Conservation (phyloP, 2,888 invertebrate species). For the Stratiomys singularior region DNA sequence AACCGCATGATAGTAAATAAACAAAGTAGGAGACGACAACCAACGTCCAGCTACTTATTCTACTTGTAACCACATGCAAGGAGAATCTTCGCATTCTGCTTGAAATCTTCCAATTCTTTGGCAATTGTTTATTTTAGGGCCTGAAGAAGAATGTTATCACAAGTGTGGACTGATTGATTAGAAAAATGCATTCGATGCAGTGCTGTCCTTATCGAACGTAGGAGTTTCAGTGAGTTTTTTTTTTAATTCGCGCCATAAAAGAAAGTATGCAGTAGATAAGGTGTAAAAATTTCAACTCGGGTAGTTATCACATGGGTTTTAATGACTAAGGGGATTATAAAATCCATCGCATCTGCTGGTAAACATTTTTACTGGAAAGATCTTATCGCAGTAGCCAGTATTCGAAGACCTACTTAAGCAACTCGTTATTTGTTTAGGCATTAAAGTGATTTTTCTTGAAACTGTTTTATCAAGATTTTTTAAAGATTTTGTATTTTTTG, state of each 20-base stretch:
- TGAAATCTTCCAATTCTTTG: neutral
- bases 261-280: neutral
- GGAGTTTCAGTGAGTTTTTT: neutral
- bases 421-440: no score
- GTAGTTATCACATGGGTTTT: neutral
- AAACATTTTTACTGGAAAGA: neutral
- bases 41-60: neutral
- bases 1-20: neutral
- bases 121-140: slow-evolving; percentile 9
- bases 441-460: no score
- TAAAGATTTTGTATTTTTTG: no score
- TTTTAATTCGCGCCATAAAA: neutral
- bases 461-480: no score
- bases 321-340: neutral
- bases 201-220: no score
- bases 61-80: neutral
- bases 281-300: neutral
- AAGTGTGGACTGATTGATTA: slow-evolving; percentile 29
- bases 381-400: neutral
- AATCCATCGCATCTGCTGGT: neutral
- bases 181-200: slow-evolving; percentile 5
- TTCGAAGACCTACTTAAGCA: neutral
- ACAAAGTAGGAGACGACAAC: neutral
- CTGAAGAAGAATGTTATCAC: slow-evolving; percentile 15
- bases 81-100: neutral